Base-by-base conservation (phyloP, 2,797 vertebrate species). In the Molossus alvarezi region DNA sequence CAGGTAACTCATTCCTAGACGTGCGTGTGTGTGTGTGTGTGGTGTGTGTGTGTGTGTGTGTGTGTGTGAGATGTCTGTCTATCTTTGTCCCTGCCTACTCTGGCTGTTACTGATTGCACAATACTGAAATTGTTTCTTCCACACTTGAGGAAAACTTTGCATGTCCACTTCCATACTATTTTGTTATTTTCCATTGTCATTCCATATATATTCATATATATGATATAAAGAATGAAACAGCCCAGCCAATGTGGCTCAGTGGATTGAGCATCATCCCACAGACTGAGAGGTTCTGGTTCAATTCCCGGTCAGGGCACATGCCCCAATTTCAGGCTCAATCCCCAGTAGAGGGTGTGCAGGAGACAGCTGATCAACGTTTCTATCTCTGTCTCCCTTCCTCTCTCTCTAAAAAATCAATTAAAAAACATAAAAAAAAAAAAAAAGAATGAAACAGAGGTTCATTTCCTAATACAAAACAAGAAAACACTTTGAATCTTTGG, bases 381-480 rank as follows among this genome's bases (percentile, higher is more conserved):
- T 45, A 45, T 45, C 41, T 45, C 41, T 45, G 41, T 45, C 3
- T 45, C 41, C 41, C 41, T 45, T 45, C 41, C 41, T 45, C 41
- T 45, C 41, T 45, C 41, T 45, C 41, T 45, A 45, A 45, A 45
- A 45, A 45, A 45, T 45, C 41, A 45, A 45, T 45, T 45, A 45
- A 45, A 45, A 45, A 45, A 45, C 41, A 45, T 45, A 45, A 5
- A 6, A 45, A 45, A 45, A 45, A 45, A 45, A 45, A 45, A 45
- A 73, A 94, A 72, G 55, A 95, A 77, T 5, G 71, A 76, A 71
- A 45, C 20, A 64, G 65, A 79, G 20, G 45, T 81, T 57, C 65
- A 72, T 7, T 25, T 53, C 1, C 41, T 41, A 79, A 23, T 48
- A 20, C n/a, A 45, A 67, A 27, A 18, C 7, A 60, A 86, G 37